Conservation (phyloP, 2,113 vertebrate species). For the Eclectus roratus region DNA sequence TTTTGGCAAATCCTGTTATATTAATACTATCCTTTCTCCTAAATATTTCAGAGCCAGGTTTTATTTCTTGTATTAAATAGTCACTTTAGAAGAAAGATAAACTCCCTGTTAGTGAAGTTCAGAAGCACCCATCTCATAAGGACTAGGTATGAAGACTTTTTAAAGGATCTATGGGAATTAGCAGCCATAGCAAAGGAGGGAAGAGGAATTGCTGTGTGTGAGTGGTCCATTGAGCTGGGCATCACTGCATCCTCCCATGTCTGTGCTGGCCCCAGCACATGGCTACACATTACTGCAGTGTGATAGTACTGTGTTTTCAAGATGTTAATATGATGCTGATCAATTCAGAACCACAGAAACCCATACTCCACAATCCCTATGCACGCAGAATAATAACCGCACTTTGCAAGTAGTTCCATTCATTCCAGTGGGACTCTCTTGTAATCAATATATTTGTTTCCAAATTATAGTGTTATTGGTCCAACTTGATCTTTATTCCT, state of each 20-base stretch:
- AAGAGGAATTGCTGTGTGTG: fast-evolving
- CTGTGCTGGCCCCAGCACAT: not conserved
- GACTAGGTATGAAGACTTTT: fast-evolving
- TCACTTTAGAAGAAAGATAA: not conserved
- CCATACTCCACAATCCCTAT: not conserved
- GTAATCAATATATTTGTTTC: constrained; percentile 70
- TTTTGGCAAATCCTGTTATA: not conserved
- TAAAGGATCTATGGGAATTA: not conserved
- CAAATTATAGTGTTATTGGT: constrained; percentile 68
- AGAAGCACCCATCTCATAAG: not conserved
- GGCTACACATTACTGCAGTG: not conserved
- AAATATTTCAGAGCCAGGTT: not conserved
- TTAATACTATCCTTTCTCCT: not conserved
- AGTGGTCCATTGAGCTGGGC: not conserved
- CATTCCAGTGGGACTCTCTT: constrained; percentile 39
- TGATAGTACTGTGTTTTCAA: not conserved
- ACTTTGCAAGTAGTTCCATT: not conserved
- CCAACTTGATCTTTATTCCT: constrained; percentile 66
- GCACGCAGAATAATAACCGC: not conserved
- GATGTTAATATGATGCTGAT: not conserved
- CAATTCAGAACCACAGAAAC: not conserved
- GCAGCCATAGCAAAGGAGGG: not conserved
- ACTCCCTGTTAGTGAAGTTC: not conserved
- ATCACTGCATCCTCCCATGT: fast-evolving
- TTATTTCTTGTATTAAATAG: not conserved